A percentile compares a stretch with the other conserved stretches of the same genome.
Conservation (phyloP, 2,113 vertebrate genomes). For the Poecilia latipinna region DNA sequence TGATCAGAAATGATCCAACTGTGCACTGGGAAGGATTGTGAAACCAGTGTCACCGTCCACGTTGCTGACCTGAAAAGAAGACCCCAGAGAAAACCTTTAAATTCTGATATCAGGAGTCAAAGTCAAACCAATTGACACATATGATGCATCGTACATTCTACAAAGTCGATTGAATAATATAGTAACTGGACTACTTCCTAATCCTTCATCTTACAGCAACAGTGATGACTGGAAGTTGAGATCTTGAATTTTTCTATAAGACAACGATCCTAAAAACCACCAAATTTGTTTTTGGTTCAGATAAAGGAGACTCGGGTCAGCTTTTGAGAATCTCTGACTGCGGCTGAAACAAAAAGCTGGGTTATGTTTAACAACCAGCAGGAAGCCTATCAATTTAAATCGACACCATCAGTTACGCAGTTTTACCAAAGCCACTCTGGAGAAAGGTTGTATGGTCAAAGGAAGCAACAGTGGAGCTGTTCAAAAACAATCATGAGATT, state of each 20-base stretch:
- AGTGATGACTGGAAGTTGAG: neutral
- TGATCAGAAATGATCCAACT: neutral
- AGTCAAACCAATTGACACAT: too few species aligned
- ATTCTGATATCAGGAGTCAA: too few species aligned
- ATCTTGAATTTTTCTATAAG: neutral
- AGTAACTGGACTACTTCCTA: neutral
- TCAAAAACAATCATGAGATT: too few species aligned
- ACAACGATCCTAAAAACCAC: neutral
- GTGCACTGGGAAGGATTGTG: neutral
- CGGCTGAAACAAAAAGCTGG: neutral
- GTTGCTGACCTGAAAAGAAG: too few species aligned
- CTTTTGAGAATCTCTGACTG: neutral
- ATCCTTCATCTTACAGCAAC: neutral
- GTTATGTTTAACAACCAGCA: too few species aligned
- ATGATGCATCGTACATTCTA: too few species aligned
- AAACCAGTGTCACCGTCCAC: too few species aligned
- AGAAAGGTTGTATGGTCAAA: neutral
- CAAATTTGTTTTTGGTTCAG: neutral
- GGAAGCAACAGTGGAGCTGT: too few species aligned
- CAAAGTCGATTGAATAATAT: too few species aligned
- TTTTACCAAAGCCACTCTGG: neutral
- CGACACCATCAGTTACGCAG: neutral
- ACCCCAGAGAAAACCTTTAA: too few species aligned
- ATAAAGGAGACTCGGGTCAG: neutral
- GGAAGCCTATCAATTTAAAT: neutral